Base-by-base conservation (phyloP, 2,888 invertebrate species). In the Drosophila planitibia region DNA sequence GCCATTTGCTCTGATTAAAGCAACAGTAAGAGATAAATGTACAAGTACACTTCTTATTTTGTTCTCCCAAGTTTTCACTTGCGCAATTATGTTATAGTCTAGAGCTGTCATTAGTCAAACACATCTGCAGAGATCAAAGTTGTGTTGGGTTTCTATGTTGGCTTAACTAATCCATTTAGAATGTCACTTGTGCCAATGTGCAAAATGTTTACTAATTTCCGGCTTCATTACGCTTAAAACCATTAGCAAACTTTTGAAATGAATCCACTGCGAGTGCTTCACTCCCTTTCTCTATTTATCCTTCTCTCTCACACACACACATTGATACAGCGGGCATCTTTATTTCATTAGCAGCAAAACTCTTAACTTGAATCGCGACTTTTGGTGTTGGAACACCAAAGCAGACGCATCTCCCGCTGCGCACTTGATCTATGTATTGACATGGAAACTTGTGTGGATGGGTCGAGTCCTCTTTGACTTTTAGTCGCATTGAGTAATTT, bases 221-320 rank as follows among this genome's bases (percentile, higher is more conserved):
- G 85, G 85, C 87, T 87, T 89, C 87, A 89, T 87, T 87, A 87
- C 85, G 87, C 87, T 86, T 83, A 83, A 86, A 87, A 70, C 83
- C 85, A 87, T 87, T 89, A 89, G 85, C 76, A 87, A 89, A 89
- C 79, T 89, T 87, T 81, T 70, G 73, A 82, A 87, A 85, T 79
- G 80, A 83, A 82, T 82, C 76, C 74, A 65, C 57, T 41, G 74
- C 66, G 59, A 71, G 55, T 52, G 44, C 54, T 62, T 16, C 54
- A 22, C 30, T 12, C 25, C n/a, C 57, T 5, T 22, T 16, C 54
- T 1, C 25, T 16, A 25, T 25, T 25, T 47, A 16, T 25, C 47
- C 9, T 47, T 25, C 49, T 12, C 10, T 33, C 30, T 49, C 28
- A 28, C 41, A 33, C 51, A 52, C 47, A 16, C 47, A 47, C 25